A percentile compares a stretch with the other conserved stretches of the same genome.
These are phyloP conservation scores for Columba janthina DNA, from an alignment of 2,113 vertebrate genomes.

Conservation along the genomic window DNA sequence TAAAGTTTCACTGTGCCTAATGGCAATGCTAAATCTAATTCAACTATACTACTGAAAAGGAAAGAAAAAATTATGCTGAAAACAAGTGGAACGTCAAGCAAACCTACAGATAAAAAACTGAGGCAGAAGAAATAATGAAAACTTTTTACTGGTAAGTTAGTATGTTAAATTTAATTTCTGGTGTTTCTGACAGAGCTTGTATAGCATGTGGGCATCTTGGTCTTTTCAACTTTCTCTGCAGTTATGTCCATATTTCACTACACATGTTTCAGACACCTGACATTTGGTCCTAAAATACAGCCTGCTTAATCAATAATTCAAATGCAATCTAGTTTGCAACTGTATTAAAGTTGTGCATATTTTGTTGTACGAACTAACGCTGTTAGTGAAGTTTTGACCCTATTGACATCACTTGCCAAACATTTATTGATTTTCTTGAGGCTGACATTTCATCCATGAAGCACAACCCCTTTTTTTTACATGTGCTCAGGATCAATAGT, in stretches of 20 bases:
- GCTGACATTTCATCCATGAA: not conserved
- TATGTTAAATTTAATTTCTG: not conserved
- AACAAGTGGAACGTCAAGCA: not conserved
- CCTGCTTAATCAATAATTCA: slow-evolving; percentile 9
- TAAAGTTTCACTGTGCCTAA: not conserved
- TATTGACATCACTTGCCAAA: not conserved
- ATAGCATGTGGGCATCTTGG: not conserved
- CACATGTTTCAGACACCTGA: not conserved
- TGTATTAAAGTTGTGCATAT: not conserved
- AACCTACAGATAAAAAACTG: not conserved
- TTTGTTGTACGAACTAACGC: not conserved
- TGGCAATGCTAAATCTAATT: not conserved
- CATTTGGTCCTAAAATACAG: not conserved
- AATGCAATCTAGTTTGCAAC: not conserved
- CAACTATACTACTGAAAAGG: not conserved
- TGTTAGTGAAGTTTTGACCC: not conserved
- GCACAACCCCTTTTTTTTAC: not conserved
- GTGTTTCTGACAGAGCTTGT: not conserved
- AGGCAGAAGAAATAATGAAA: not conserved
- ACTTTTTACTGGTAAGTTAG: not conserved
- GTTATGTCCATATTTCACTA: not conserved
- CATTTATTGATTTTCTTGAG: not conserved
- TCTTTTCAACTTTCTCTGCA: not conserved
- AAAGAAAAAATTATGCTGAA: not conserved
- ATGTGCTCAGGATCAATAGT: not conserved